phyloP scores from a whole-genome alignment of 2,888 invertebrate species.

The Calliopum simillimum region DNA sequence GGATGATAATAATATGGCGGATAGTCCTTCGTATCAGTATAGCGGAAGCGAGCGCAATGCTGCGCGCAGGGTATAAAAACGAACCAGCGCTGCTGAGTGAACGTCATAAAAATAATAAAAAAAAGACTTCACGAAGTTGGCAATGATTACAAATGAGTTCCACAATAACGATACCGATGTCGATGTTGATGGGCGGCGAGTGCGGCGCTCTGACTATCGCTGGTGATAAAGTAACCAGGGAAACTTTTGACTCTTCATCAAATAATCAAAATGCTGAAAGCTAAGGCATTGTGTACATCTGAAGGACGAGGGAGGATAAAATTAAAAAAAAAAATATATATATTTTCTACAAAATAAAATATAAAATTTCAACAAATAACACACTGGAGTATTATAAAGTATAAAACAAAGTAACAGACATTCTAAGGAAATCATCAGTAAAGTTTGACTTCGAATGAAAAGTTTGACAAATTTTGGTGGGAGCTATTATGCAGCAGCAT shows the following conservation, averaged over 20 bases:
- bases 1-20: neutral
- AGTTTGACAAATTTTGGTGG: slow-evolving; percentile 17
- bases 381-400: slow-evolving; percentile 15
- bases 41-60: slow-evolving; percentile 25
- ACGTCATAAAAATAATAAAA: slow-evolving; percentile 38
- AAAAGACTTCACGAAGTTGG: slow-evolving; percentile 39
- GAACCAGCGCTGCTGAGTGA: slow-evolving; percentile 1
- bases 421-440: neutral
- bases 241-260: slow-evolving; percentile 26
- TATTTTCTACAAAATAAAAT: neutral
- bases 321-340: slow-evolving; percentile 1
- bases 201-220: neutral
- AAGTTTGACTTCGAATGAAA: slow-evolving; percentile 2
- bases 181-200: neutral
- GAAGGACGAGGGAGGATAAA: neutral
- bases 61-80: neutral
- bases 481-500: too few species aligned
- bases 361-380: slow-evolving; percentile 12
- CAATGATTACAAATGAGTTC: slow-evolving; percentile 43
- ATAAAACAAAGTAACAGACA: neutral
- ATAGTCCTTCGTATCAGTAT: slow-evolving; percentile 2
- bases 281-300: neutral
- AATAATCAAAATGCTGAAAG: slow-evolving; percentile 1
- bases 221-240: slow-evolving; percentile 21
- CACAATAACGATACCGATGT: neutral